A percentile compares a stretch with the other conserved stretches of the same genome.
Conservation (phyloP, 2,888 invertebrate genomes). For the Noctuana brunneofusca region DNA sequence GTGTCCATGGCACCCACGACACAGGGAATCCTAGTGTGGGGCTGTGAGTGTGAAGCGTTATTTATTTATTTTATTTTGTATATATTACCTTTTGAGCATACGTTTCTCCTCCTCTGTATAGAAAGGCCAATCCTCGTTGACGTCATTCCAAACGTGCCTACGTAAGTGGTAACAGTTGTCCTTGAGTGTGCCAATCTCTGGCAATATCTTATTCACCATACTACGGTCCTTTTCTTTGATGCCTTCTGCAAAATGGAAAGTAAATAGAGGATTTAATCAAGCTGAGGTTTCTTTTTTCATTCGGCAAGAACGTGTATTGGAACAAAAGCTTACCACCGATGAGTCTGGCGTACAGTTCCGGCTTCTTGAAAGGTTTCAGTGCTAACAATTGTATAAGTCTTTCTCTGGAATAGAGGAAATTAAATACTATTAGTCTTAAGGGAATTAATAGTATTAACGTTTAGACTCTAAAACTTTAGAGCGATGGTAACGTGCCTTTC, state of each 20-base stretch:
- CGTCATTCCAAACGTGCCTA: constrained; percentile 95
- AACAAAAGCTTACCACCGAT: constrained; percentile 86
- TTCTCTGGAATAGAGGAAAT: constrained; percentile 87
- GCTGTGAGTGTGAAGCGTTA: too few species aligned
- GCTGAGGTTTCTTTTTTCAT: constrained; percentile 43
- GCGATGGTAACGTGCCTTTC: not conserved
- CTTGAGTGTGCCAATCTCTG: constrained; percentile 90
- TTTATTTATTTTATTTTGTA: too few species aligned
- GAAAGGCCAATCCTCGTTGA: constrained; percentile 96
- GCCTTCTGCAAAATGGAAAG: constrained; percentile 87
- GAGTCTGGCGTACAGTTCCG: constrained; percentile 92
- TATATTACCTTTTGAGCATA: constrained; percentile 89
- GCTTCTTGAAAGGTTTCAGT: constrained; percentile 95
- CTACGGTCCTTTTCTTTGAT: constrained; percentile 91
- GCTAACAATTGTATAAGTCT: constrained; percentile 97
- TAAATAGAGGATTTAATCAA: constrained; percentile 18
- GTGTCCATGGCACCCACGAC: too few species aligned
- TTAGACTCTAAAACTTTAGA: too few species aligned
- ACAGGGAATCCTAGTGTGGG: too few species aligned
- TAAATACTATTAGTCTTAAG: constrained; percentile 35
- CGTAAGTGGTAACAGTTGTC: constrained; percentile 95
- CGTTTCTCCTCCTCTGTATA: constrained; percentile 95
- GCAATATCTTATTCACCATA: constrained; percentile 89
- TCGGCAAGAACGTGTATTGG: constrained; percentile 36
- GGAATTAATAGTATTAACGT: constrained; percentile 10